A percentile compares a stretch with the other conserved stretches of the same genome.
Evolutionary conservation across 2,888 invertebrate species (phyloP).

Genomic region (Noctua pronuba): DNA sequence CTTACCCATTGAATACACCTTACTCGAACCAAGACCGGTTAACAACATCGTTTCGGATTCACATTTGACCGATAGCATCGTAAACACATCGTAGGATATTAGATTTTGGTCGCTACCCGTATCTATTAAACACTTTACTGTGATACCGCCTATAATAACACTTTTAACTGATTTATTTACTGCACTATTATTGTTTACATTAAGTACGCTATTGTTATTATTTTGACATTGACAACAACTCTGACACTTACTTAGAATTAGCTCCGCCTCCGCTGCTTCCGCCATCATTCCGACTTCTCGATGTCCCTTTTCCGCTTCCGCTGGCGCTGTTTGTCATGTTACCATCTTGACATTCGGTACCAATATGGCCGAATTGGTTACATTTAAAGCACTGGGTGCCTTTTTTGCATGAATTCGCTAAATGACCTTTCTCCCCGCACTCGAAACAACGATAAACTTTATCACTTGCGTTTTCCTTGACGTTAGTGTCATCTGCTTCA

Average conservation of each 20-base stretch:
- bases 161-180: neutral
- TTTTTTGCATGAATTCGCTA: too few relatives aligned
- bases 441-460: too few relatives aligned
- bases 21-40: conserved; percentile 6
- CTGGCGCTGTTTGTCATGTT: too few relatives aligned
- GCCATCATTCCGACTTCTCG: too few relatives aligned
- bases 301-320: too few relatives aligned
- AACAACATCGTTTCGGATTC: neutral
- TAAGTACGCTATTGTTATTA: neutral
- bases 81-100: neutral
- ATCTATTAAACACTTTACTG: neutral
- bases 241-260: neutral
- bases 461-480: neutral
- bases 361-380: too few relatives aligned
- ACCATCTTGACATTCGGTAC: too few relatives aligned
- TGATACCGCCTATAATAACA: neutral
- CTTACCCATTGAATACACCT: conserved; percentile 11
- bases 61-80: neutral
- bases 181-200: neutral
- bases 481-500: neutral
- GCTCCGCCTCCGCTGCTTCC: too few relatives aligned
- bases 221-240: conserved; percentile 3
- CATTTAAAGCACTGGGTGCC: too few relatives aligned
- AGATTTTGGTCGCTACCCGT: conserved; percentile 2
- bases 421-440: too few relatives aligned